phyloP scores from a whole-genome alignment of 2,797 vertebrate genomes.

The Myotis findleyi region DNA sequence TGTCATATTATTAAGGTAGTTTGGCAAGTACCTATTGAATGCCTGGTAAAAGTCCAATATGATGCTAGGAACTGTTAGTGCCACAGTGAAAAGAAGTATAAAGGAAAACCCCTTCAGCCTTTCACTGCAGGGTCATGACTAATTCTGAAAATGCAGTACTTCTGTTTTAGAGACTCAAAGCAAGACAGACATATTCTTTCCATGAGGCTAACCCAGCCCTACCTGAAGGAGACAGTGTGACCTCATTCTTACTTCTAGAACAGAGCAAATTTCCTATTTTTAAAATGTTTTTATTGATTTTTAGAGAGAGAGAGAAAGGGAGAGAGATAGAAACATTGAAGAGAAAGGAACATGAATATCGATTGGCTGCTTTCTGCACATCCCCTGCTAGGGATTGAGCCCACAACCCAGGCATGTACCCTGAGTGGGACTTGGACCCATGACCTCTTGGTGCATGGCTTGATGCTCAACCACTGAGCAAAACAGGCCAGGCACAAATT shows the following conservation, averaged over 20 bases:
- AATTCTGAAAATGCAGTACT: background rate
- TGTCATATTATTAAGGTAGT: background rate
- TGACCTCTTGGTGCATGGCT: too few relatives aligned
- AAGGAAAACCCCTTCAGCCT: background rate
- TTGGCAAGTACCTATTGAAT: background rate
- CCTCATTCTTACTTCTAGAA: background rate
- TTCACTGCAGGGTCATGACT: background rate
- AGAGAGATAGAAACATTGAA: too few relatives aligned
- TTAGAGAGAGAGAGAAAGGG: too few relatives aligned
- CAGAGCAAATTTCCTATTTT: background rate
- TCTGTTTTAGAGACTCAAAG: background rate
- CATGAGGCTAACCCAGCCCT: background rate
- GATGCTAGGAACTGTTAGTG: background rate
- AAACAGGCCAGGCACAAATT: background rate
- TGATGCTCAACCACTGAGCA: too few relatives aligned
- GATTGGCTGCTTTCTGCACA: too few relatives aligned
- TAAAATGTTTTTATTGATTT: background rate
- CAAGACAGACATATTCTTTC: background rate
- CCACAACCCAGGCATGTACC: too few relatives aligned
- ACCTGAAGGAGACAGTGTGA: background rate
- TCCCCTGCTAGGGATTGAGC: too few relatives aligned
- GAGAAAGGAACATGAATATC: too few relatives aligned
- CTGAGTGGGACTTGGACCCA: too few relatives aligned
- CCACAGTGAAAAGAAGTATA: background rate
- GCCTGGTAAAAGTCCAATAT: background rate